These are phyloP conservation scores for Murina feae DNA, from an alignment of 2,113 vertebrate genomes.

Conservation along the genomic window DNA sequence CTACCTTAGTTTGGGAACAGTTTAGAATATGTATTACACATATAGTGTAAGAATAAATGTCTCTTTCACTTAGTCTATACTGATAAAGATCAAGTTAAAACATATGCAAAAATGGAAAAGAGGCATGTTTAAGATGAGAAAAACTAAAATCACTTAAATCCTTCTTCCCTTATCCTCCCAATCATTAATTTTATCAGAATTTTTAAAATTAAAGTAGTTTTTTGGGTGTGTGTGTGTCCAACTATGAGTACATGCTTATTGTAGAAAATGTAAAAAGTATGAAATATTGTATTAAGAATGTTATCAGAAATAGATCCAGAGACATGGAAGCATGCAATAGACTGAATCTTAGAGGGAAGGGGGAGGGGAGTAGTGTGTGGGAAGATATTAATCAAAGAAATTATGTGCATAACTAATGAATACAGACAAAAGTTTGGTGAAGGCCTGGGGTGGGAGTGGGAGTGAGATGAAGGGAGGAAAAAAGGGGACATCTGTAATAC, in stretches of 20 bases:
- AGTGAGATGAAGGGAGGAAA: too few species aligned
- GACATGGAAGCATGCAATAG: too few species aligned
- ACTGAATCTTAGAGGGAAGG: too few species aligned
- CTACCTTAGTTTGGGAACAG: background rate
- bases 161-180: background rate
- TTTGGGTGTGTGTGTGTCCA: background rate
- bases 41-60: background rate
- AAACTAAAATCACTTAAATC: background rate
- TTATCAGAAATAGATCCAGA: too few species aligned
- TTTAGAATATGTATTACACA: background rate
- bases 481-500: too few species aligned
- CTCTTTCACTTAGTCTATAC: conserved; percentile 8
- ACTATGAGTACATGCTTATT: background rate
- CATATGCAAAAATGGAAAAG: background rate
- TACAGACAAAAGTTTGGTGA: too few species aligned
- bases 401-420: too few species aligned
- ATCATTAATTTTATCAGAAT: conserved; percentile 5
- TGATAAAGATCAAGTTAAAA: conserved; percentile 19
- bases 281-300: background rate
- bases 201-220: background rate
- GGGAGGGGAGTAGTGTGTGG: too few species aligned
- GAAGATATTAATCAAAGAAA: too few species aligned
- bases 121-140: background rate
- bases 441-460: too few species aligned
- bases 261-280: conserved; percentile 9